A percentile compares a stretch with the other conserved stretches of the same genome.
Conservation (phyloP, 2,888 invertebrate genomes). For the Stramonita haemastoma region DNA sequence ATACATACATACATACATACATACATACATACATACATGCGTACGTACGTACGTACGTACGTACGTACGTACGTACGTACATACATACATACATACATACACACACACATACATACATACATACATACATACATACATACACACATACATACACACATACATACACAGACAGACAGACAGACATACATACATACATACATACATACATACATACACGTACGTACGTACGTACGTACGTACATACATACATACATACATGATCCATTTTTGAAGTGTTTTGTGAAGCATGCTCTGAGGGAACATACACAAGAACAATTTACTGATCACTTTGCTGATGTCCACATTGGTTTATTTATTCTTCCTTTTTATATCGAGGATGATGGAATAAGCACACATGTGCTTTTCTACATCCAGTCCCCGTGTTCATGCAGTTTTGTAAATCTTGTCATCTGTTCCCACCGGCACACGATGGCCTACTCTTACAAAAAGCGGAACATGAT, state of each 20-base stretch:
- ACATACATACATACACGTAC: conserved; percentile 4
- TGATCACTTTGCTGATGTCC: too few species aligned
- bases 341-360: too few species aligned
- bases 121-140: neutral
- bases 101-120: neutral
- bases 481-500: too few species aligned
- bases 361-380: too few species aligned
- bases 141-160: neutral
- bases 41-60: neutral
- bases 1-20: neutral
- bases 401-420: too few species aligned
- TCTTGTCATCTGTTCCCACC: too few species aligned
- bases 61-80: conserved; percentile 6
- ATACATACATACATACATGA: neutral
- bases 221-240: neutral
- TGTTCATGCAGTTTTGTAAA: too few species aligned
- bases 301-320: too few species aligned
- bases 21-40: neutral
- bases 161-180: conserved; percentile 18
- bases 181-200: conserved; percentile 26
- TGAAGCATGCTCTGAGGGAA: too few species aligned
- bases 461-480: too few species aligned
- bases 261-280: too few species aligned
- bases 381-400: too few species aligned
- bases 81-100: neutral